Conservation (phyloP, 1,140 invertebrate genomes). For the Sesamia nonagrioides region DNA sequence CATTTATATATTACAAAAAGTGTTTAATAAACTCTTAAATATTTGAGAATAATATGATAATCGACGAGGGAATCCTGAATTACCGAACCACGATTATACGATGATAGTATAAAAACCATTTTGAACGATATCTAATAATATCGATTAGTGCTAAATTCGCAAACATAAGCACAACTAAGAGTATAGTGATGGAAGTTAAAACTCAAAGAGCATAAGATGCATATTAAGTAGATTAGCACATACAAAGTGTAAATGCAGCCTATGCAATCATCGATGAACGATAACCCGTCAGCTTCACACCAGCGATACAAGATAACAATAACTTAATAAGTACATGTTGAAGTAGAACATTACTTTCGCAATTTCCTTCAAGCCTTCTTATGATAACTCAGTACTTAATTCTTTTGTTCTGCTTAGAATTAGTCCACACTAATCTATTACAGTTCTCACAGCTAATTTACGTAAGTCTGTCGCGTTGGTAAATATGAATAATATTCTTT, state of each 20-base stretch:
- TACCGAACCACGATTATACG: no score
- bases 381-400: slow-evolving; percentile 22
- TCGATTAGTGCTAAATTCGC: no score
- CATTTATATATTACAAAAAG: not conserved
- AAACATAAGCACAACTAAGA: no score
- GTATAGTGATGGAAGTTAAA: no score
- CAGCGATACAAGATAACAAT: not conserved
- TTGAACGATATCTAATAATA: no score
- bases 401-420: slow-evolving; percentile 40
- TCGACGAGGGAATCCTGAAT: no score
- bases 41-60: not conserved
- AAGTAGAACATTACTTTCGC: slow-evolving; percentile 30
- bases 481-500: slow-evolving; percentile 30
- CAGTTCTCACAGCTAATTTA: slow-evolving; percentile 35
- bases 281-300: slow-evolving; percentile 18
- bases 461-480: slow-evolving; percentile 41
- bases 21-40: not conserved
- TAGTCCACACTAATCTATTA: slow-evolving; percentile 35
- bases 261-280: slow-evolving; percentile 7
- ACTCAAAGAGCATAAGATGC: no score
- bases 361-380: slow-evolving; percentile 33
- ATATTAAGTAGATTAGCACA: not conserved
- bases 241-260: not conserved
- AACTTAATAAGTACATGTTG: not conserved
- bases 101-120: no score